A percentile compares a stretch with the other conserved stretches of the same genome.
phyloP scores from a whole-genome alignment of 2,113 vertebrate species.

The Ornithorhynchus anatinus region DNA sequence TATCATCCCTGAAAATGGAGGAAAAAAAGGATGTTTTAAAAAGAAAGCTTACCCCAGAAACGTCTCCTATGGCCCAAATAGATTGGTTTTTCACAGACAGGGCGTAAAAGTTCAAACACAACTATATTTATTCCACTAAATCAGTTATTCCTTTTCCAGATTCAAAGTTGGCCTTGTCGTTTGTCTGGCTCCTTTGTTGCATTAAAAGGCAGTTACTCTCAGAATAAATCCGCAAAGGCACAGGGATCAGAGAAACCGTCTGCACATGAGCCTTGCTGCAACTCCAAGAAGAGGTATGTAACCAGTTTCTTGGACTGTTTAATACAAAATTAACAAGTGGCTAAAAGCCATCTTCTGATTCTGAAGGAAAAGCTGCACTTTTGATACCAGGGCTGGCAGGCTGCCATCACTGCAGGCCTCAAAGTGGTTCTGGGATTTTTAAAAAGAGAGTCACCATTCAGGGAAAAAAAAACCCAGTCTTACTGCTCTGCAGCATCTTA shows the following conservation, averaged over 20 bases:
- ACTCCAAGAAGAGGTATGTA: background rate
- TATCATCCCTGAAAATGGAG: background rate
- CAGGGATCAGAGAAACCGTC: background rate
- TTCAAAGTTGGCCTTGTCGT: slow-evolving; percentile 12
- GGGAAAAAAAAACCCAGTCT: background rate
- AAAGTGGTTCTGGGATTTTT: slow-evolving; percentile 1
- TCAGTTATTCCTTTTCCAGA: slow-evolving; percentile 5
- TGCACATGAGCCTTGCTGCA: accelerated
- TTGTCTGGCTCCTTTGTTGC: background rate
- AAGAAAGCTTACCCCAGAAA: slow-evolving; percentile 23
- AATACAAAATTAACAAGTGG: slow-evolving; percentile 32
- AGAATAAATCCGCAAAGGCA: background rate
- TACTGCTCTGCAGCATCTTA: slow-evolving; percentile 9
- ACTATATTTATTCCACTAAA: slow-evolving; percentile 5
- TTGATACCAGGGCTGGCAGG: slow-evolving; percentile 60
- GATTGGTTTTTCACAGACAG: slow-evolving; percentile 21
- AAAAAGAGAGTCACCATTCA: background rate
- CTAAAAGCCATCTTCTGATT: slow-evolving; percentile 47
- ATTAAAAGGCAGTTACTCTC: background rate
- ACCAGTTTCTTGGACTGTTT: slow-evolving; percentile 50
- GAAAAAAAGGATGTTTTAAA: background rate
- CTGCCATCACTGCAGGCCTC: slow-evolving; percentile 67
- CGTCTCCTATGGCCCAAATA: background rate
- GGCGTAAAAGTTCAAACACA: background rate
- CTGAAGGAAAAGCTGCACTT: slow-evolving; percentile 40